Evolutionary conservation across 2,113 vertebrate species (phyloP).

Genomic region (Atrichornis clamosus): DNA sequence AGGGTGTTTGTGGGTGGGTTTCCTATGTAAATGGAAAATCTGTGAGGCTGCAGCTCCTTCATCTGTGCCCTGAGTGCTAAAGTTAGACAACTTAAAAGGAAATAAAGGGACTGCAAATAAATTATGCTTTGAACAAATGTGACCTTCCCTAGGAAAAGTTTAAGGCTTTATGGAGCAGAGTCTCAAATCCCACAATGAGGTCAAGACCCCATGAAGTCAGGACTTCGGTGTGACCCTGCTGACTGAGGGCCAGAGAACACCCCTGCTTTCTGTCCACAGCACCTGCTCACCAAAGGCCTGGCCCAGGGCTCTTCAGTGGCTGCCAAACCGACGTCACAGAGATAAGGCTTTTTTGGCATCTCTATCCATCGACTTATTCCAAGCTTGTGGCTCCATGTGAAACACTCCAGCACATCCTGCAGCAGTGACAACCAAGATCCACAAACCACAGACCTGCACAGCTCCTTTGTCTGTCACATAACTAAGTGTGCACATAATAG

Average conservation of each 20-base stretch:
- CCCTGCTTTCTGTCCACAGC: not conserved
- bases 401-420: not conserved
- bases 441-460: not conserved
- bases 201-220: not conserved
- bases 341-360: not conserved
- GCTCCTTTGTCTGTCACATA: not conserved
- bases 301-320: not conserved
- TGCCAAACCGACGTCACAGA: not conserved
- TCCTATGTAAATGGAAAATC: not conserved
- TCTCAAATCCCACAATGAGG: not conserved
- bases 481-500: not conserved
- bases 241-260: not conserved
- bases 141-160: not conserved
- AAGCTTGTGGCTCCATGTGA: not conserved
- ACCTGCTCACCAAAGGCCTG: not conserved
- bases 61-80: not conserved
- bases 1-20: not conserved
- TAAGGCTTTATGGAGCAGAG: not conserved
- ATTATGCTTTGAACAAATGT: not conserved
- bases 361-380: not conserved
- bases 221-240: not conserved
- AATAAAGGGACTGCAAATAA: not conserved
- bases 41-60: slow-evolving; percentile 22
- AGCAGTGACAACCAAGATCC: not conserved
- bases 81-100: slow-evolving; percentile 13